Evolutionary conservation across 2,113 vertebrate genomes (phyloP).

Genomic region (Mesembrinibis cayennensis): DNA sequence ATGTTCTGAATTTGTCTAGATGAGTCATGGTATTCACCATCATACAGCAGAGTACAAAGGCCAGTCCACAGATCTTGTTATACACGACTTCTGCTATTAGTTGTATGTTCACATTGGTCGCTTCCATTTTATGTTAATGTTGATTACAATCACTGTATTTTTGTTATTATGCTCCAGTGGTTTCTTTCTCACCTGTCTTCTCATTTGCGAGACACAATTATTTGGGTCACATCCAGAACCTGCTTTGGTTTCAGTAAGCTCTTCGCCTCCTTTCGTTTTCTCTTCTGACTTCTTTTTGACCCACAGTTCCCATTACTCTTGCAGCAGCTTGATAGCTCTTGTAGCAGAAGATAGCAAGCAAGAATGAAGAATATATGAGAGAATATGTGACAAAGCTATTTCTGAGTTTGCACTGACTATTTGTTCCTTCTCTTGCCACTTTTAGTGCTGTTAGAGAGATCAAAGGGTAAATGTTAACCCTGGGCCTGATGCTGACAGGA

Average conservation of each 20-base stretch:
- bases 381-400: not conserved
- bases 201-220: not conserved
- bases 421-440: conserved; percentile 5
- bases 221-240: not conserved
- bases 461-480: not conserved
- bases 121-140: not conserved
- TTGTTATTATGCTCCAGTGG: not conserved
- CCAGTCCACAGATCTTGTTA: not conserved
- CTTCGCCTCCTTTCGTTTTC: not conserved
- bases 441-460: not conserved
- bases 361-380: not conserved
- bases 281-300: conserved; percentile 2
- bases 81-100: not conserved
- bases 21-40: not conserved
- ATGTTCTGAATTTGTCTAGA: not conserved
- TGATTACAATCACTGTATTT: not conserved
- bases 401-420: not conserved
- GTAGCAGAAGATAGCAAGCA: not conserved
- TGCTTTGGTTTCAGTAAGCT: not conserved
- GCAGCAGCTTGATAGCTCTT: not conserved
- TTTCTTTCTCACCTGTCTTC: not conserved
- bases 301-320: not conserved
- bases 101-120: not conserved
- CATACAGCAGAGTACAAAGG: not conserved
- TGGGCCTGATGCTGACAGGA: not conserved